Percentiles rank a stretch among this genome's conserved stretches.
Conservation (phyloP, 2,797 vertebrate genomes). For the Glossophaga mutica region DNA sequence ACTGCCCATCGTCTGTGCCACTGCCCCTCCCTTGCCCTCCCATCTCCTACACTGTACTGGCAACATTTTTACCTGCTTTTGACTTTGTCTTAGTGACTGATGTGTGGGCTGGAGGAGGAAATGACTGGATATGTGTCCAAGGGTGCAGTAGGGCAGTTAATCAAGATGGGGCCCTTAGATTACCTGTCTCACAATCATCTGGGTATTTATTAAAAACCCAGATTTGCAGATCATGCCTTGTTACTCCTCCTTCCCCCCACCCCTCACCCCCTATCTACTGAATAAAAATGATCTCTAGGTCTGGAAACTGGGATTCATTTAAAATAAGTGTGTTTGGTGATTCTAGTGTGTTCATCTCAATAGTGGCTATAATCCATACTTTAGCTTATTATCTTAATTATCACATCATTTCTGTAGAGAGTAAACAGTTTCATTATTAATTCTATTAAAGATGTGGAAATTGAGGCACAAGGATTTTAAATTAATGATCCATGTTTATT, state of each 20-base stretch:
- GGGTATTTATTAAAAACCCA: constrained; percentile 4
- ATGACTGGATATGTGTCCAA: constrained; percentile 10
- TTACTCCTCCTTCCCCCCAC: background rate
- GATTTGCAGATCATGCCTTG: background rate
- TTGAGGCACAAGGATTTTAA: background rate
- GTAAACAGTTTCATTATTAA: background rate
- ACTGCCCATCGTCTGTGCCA: fast-evolving
- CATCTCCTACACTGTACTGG: background rate
- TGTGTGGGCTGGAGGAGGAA: background rate
- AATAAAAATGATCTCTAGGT: constrained; percentile 1
- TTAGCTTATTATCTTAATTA: background rate
- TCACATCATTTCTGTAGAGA: background rate
- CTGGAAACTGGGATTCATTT: background rate
- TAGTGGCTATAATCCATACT: background rate
- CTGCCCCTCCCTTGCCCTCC: background rate
- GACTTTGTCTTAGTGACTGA: constrained; percentile 30
- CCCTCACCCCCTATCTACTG: background rate
- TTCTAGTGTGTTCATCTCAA: background rate
- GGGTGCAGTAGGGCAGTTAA: constrained; percentile 5
- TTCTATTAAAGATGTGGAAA: constrained; percentile 14
- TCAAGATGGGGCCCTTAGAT: constrained; percentile 1
- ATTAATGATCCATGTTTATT: constrained; percentile 21
- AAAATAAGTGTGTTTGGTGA: background rate
- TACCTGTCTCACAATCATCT: background rate
- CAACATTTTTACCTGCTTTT: background rate